Evolutionary conservation across 2,113 vertebrate species (phyloP), one percentile per base, ranked within the genome.

Genomic region (Rhea americana): DNA sequence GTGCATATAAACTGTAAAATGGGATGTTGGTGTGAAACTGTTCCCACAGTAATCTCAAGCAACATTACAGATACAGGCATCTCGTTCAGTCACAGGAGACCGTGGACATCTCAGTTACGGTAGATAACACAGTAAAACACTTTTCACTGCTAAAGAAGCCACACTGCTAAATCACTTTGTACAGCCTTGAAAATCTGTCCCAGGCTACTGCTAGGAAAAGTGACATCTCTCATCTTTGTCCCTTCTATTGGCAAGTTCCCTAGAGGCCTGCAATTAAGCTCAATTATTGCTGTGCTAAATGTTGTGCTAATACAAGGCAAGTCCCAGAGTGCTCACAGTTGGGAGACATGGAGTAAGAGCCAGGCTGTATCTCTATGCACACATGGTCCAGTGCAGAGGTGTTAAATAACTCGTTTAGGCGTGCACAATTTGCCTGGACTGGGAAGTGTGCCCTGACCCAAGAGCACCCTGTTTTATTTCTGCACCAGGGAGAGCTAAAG

Each of bases 381-480:
- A 39, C 22, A n/a, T 35, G 30, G 39, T 4, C 56, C 1, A 0
- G 12, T 28, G 28, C 5, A 18, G 37, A 87, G 55, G 24, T 37
- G 65, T 28, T 53, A 13, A 50, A 63, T 20, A 22, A 9, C 21
- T 37, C 47, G 48, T 58, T 47, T 55, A 50, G 39, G 15, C 28
- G n/a, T 11, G 17, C 51, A 10, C 1, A 1, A 30, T 21, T 25
- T 0, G 1, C 56, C 39, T 72, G 75, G 51, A 50, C 15, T 1
- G 24, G 17, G 37, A 7, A 71, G 22, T 3, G 13, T 26, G 51
- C 37, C 35, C 68, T 48, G 63, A 11, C 30, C 3, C 1, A 71
- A 30, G 26, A 21, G 39, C 28, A 13, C 0, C 1, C 0, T 0
- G 25, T 12, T 55, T 61, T 30, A 45, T 43, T 32, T 53, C 43